These are phyloP conservation scores for Xiphophorus birchmanni DNA, from an alignment of 2,797 vertebrate species.

Conservation along the genomic window DNA sequence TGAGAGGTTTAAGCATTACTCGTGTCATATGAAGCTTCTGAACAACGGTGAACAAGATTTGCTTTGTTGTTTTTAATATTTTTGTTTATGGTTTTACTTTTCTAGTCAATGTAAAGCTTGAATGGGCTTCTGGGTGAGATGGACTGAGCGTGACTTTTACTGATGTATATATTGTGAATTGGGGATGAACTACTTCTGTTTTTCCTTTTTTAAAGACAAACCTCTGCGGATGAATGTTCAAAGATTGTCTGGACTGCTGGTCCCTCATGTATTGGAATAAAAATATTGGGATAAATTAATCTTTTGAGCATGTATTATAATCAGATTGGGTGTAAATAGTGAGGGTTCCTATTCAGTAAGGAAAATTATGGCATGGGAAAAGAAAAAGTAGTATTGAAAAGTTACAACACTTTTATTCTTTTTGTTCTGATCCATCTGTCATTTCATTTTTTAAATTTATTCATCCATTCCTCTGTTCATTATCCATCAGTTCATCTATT, in stretches of 20 bases:
- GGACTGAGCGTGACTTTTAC: constrained; percentile 61
- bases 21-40: constrained; percentile 24
- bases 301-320: constrained; percentile 16
- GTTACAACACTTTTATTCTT: background rate
- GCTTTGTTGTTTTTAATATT: constrained; percentile 45
- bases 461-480: background rate
- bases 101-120: constrained; percentile 40
- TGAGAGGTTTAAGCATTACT: constrained; percentile 18
- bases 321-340: background rate
- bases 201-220: constrained; percentile 46
- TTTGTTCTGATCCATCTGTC: background rate
- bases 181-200: background rate
- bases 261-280: constrained; percentile 79
- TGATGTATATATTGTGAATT: constrained; percentile 78
- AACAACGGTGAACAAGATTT: constrained; percentile 38
- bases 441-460: too few relatives aligned
- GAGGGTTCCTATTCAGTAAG: background rate
- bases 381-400: background rate
- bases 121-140: constrained; percentile 49
- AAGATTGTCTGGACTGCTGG: constrained; percentile 68
- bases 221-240: constrained; percentile 73
- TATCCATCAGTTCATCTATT: background rate
- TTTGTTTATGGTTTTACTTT: constrained; percentile 45
- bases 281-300: constrained; percentile 58
- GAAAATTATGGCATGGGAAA: background rate